Percentiles rank a stretch among this genome's conserved stretches.
Evolutionary conservation across 2,797 vertebrate species (phyloP).

Genomic region (Muscicapa striata): DNA sequence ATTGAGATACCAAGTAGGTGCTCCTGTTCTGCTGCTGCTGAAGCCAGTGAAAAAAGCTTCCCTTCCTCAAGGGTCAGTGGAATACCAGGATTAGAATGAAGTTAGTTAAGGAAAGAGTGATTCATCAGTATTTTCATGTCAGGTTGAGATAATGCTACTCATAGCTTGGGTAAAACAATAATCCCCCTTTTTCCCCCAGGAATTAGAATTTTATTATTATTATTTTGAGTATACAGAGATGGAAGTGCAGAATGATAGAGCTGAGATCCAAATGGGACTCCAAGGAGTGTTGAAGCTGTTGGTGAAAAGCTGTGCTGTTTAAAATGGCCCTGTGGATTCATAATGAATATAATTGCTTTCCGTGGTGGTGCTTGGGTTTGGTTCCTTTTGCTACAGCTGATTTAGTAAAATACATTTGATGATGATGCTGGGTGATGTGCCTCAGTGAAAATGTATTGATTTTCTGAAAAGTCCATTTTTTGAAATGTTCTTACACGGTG

Average conservation of each 20-base stretch:
- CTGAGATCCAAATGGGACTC: not conserved
- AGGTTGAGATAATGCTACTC: not conserved
- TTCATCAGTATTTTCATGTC: not conserved
- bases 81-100: not conserved
- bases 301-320: not conserved
- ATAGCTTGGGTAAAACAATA: not conserved
- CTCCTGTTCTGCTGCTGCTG: not conserved
- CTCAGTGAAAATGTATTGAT: not conserved
- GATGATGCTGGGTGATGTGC: not conserved
- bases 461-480: not conserved
- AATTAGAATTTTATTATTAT: not conserved
- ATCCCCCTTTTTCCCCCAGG: not conserved
- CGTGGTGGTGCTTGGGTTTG: not conserved
- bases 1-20: not conserved
- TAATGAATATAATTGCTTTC: not conserved
- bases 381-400: not conserved
- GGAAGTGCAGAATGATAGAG: not conserved
- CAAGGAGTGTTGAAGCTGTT: not conserved
- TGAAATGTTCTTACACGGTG: not conserved
- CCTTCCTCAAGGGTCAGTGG: not conserved
- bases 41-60: not conserved
- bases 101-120: not conserved
- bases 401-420: not conserved
- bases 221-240: not conserved
- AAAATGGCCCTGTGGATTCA: not conserved